Base-by-base conservation (phyloP, 2,797 vertebrate species). In the Staurois parvus region DNA sequence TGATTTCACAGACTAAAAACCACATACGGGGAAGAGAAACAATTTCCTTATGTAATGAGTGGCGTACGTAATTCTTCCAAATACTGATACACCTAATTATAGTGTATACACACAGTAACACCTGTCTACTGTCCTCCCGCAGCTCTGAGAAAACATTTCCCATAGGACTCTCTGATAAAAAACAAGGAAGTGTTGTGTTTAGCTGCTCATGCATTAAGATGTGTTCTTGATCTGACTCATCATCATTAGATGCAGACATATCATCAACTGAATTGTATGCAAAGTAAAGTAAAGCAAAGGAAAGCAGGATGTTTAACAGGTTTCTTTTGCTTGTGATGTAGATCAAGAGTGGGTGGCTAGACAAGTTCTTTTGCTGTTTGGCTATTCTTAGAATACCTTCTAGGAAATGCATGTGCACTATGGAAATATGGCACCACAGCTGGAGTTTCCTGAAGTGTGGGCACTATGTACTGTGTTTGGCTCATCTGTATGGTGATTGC, bases 91-190 rank as follows among this genome's bases (percentile, higher is more conserved):
- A 76, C 62, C 81, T 68, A 72, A 64, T 67, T 75, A 76, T 75
- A 66, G 72, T 40, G 30, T 74, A 74, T 67, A 28, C 72, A 83
- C 66, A 74, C 62, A 75, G 62, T 83, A 83, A 75, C 72, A 83
- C 81, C 62, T 82, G 70, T 37, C 70, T 62, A 19, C 10, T 59
- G 68, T 28, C 32, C 81, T 76, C 72, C 37, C 66, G 72, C 67
- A 62, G 62, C 72, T 83, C 81, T 29, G 28, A 30, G 66, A 66
- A 62, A 67, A 3, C 59, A 76, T 67, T 75, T 68, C 72, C 81
- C 72, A 82, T 34, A 42, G 72, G 26, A 68, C 56, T 48, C 34
- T 15, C 42, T 32, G 26, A 37, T 68, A 64, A 76, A n/a, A 83
- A 83, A 83, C 62, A 67, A 32, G 62, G 72, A 83, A 74, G 11